These are phyloP conservation scores for Melolontha melolontha DNA, from an alignment of 2,888 invertebrate species.

Conservation along the genomic window DNA sequence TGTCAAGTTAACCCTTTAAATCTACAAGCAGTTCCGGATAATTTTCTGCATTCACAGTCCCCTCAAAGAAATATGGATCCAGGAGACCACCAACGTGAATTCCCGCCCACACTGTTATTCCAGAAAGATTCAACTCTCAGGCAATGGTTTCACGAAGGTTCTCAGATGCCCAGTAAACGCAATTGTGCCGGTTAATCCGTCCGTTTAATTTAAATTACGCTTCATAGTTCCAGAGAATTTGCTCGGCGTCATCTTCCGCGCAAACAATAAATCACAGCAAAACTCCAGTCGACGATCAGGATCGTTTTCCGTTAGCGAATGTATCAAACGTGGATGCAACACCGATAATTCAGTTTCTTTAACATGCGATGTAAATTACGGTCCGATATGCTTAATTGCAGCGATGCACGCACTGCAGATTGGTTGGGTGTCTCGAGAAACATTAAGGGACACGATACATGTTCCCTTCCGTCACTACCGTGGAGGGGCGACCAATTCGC, in stretches of 20 bases:
- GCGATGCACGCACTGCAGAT: slow-evolving; percentile 13
- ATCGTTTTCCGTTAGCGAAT: no score
- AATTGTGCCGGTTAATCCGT: slow-evolving; percentile 51
- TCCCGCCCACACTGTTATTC: slow-evolving; percentile 50
- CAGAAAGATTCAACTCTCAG: slow-evolving; percentile 46
- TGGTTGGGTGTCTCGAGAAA: no score
- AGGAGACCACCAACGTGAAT: slow-evolving; percentile 48
- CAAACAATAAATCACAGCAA: slow-evolving; percentile 47
- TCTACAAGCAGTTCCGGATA: slow-evolving; percentile 42
- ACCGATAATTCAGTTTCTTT: no score
- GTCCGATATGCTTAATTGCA: slow-evolving; percentile 3
- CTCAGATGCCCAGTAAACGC: no score
- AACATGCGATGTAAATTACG: slow-evolving; percentile 29
- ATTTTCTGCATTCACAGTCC: no score
- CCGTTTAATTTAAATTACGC: slow-evolving; percentile 53
- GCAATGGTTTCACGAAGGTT: slow-evolving; percentile 48
- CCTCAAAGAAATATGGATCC: slow-evolving; percentile 48
- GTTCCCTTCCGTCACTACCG: slow-evolving; percentile 12
- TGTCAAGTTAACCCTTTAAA: slow-evolving; percentile 37
- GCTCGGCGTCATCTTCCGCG: slow-evolving; percentile 42
- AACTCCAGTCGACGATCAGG: no score
- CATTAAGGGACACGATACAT: slow-evolving; percentile 4
- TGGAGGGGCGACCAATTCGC: slow-evolving; percentile 7
- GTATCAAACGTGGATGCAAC: no score
- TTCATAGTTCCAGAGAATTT: slow-evolving; percentile 51